Base-by-base conservation (phyloP, 2,797 vertebrate genomes). In the Carduelis carduelis region DNA sequence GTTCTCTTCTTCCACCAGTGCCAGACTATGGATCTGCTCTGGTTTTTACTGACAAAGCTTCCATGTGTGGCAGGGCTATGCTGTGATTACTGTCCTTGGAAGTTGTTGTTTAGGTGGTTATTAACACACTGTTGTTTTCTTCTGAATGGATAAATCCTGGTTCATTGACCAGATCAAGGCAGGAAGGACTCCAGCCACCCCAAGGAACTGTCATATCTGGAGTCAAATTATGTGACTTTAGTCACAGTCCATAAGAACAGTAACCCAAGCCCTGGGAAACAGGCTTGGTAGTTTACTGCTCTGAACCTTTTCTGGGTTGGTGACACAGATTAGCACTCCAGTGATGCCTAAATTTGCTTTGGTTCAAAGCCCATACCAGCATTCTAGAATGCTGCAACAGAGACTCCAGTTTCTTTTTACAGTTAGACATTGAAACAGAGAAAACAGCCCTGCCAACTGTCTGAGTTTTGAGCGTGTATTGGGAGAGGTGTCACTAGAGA, bases 81-180 rank as follows among this genome's bases (percentile, higher is more conserved):
- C 15, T 0, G 2, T 1, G 2, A 8, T 68, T 20, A 8, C 55
- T 39, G 39, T 46, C 34, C 46, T 55, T 0, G 0, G 63, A 30
- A 34, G 24, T 60, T 2, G 1, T 8, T 66, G 39, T 69, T 85
- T 39, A 53, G 47, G 11, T 34, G 21, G 72, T 61, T 61, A 14
- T 30, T 39, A 14, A 69, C 34, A 46, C 16, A 12, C 7, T 68
- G 11, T 17, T 53, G 16, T 46, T 85, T 53, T 17, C 53, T 59
- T 28, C 71, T 76, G 53, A 66, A 44, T n/a, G n/a, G 37, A 37
- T 44, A 68, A 44, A n/a, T 68, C 46, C 46, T 44, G 63, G 8
- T 52, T 59, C 63, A 24, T 28, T 37, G 53, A 11, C 19, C 61
- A 59, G 27, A 76, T 52, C n/a, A 37, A 44, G 53, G 46, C 37